Base-by-base conservation (phyloP, 2,888 invertebrate species). In the Axea sp. region DNA sequence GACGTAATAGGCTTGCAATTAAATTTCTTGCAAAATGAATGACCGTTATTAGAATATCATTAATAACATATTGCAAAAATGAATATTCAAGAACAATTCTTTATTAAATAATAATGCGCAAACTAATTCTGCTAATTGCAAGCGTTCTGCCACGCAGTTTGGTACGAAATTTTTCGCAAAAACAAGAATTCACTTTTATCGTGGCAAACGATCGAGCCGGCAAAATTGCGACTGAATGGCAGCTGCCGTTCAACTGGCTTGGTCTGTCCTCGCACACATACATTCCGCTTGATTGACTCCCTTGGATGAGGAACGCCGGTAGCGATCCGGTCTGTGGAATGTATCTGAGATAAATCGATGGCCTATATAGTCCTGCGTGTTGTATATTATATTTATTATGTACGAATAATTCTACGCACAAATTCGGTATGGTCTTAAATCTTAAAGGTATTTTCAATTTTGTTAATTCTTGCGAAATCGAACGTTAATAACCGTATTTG, bases 221-320 rank as follows among this genome's bases (percentile, higher is more conserved):
- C 53, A 53, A 60, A 67, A 55, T 45, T 60, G 67, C 47, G 15
- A 49, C 57, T 72, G 62, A 67, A 62, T 67, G 67, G 73, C 67
- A 62, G 62, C 62, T 62, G 73, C 68, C 75, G 78, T 80, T 78
- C 79, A 81, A 78, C 79, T 79, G 65, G 81, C 77, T 76, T 77
- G 79, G 75, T 79, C 60, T 78, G 79, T 81, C 83, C 82, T 53
- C 64, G 64, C 59, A 31, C 68, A 59, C 74, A 74, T 69, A 69
- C 67, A 76, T 76, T 84, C 83, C 82, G 77, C 81, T 79, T 83
- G 80, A 80, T 84, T 77, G 79, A 80, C 73, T 81, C 77, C 78
- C 76, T 76, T 76, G 78, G 65, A 76, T 77, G 65, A 77, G 62
- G 75, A 72, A 73, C 75, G 71, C 71, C 75, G 76, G 73, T 78